A percentile compares a stretch with the other conserved stretches of the same genome.
Conservation (phyloP, 2,888 invertebrate genomes). For the Acanthoscelides obtectus region DNA sequence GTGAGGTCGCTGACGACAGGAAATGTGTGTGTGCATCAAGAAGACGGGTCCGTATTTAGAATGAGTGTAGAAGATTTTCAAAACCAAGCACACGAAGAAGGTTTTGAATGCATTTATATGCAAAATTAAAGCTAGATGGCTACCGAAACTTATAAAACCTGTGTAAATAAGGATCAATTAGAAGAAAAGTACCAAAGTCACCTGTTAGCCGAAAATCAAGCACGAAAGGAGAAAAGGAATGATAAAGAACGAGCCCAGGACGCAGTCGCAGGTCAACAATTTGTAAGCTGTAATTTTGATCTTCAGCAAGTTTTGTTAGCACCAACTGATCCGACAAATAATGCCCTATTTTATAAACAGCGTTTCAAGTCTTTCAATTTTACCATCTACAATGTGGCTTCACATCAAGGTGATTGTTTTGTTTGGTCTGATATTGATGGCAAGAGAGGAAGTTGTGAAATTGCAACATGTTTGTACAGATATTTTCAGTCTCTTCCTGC, state of each 20-base stretch:
- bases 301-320: conserved; percentile 21
- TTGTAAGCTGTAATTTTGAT: conserved; percentile 22
- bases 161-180: too few species aligned
- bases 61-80: too few species aligned
- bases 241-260: conserved; percentile 6
- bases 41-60: too few species aligned
- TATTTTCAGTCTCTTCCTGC: conserved; percentile 25
- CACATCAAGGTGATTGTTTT: conserved; percentile 23
- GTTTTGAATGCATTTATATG: too few species aligned
- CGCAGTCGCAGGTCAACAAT: conserved; percentile 4
- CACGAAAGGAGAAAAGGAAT: conserved; percentile 6
- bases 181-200: too few species aligned
- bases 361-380: conserved; percentile 16
- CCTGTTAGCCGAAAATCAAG: conserved; percentile 1
- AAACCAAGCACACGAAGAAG: too few species aligned
- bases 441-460: conserved; percentile 25
- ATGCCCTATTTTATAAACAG: conserved; percentile 23
- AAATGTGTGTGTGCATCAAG: too few species aligned
- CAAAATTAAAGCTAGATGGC: too few species aligned
- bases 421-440: conserved; percentile 28
- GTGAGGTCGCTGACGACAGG: too few species aligned
- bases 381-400: conserved; percentile 19
- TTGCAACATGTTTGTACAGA: conserved; percentile 17
- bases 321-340: conserved; percentile 19
- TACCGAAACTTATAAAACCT: too few species aligned